Percentiles rank a stretch among this genome's conserved stretches.
Conservation (phyloP, 53 echinoderm and acorn worm genomes). For the Paelopatides confundens region DNA sequence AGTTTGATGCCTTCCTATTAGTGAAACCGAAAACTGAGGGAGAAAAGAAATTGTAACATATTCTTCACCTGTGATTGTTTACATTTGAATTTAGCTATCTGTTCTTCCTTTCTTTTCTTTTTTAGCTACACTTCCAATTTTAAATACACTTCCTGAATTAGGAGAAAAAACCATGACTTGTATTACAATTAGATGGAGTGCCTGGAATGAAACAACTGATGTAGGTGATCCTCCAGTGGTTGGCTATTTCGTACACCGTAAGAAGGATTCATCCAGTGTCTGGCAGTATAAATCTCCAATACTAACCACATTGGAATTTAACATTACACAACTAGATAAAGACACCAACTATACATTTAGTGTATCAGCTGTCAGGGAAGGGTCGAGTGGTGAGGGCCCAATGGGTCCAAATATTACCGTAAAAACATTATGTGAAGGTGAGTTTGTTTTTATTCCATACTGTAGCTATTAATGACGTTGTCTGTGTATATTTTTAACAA, state of each 20-base stretch:
- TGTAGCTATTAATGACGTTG: too few relatives aligned
- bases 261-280: neutral
- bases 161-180: too few relatives aligned
- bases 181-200: neutral
- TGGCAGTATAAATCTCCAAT: neutral
- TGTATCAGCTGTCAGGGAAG: neutral
- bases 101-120: too few relatives aligned
- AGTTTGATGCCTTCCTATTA: too few relatives aligned
- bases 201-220: neutral
- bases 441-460: too few relatives aligned
- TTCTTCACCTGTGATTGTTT: too few relatives aligned
- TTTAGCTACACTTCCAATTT: too few relatives aligned
- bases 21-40: too few relatives aligned
- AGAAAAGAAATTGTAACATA: too few relatives aligned
- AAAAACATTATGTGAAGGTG: neutral
- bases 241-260: neutral
- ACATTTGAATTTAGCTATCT: too few relatives aligned
- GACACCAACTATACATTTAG: slow-evolving; percentile 1
- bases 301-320: neutral
- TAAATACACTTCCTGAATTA: too few relatives aligned
- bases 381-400: neutral
- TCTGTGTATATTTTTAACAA: too few relatives aligned
- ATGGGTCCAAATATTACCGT: neutral
- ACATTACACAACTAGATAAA: neutral
- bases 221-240: slow-evolving; percentile 1